phyloP scores from a whole-genome alignment of 2,113 vertebrate species.

The Cinclus mexicanus region DNA sequence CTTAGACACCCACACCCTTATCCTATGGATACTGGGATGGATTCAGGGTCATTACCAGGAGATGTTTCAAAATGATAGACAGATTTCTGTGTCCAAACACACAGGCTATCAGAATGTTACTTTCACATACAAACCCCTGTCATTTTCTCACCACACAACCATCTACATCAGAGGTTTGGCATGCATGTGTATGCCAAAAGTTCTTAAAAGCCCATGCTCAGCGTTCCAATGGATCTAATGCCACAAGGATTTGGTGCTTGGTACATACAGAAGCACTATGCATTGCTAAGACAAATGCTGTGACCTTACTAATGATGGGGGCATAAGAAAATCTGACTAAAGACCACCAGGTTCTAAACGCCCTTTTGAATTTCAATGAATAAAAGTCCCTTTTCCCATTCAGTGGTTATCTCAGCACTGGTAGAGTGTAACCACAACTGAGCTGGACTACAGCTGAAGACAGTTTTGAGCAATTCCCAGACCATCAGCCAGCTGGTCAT shows the following conservation, averaged over 20 bases:
- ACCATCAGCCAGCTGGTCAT: background rate
- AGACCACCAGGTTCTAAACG: background rate
- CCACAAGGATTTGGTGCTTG: background rate
- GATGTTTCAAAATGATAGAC: rapidly evolving
- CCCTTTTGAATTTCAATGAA: background rate
- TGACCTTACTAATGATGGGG: background rate
- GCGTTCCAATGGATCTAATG: background rate
- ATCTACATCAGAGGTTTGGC: background rate
- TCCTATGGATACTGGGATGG: background rate
- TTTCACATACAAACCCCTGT: background rate
- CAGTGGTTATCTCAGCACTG: background rate
- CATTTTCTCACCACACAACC: background rate
- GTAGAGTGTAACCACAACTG: background rate
- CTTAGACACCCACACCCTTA: no score
- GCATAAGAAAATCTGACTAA: background rate
- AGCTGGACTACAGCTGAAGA: background rate
- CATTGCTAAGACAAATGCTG: background rate
- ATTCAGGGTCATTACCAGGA: background rate
- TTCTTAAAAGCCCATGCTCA: background rate
- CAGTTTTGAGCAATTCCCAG: background rate
- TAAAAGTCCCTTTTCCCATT: background rate
- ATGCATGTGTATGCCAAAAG: background rate
- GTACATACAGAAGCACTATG: background rate
- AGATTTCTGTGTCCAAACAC: background rate
- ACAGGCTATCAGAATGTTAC: background rate